Base-by-base conservation (phyloP, 2,888 invertebrate species). In the Hirtodrosophila histrioides region DNA sequence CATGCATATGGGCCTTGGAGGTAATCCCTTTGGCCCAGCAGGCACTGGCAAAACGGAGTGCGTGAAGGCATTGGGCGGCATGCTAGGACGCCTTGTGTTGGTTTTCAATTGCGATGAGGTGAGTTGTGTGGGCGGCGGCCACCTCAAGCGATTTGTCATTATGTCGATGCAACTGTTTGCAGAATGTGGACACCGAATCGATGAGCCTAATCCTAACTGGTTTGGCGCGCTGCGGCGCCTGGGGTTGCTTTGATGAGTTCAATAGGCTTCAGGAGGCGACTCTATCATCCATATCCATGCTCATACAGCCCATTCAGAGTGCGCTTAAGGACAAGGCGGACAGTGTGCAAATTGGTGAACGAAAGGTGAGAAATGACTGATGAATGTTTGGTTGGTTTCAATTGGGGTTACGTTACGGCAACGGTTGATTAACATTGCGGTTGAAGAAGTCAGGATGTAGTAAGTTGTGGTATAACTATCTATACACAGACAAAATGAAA, bases 231-330 rank as follows among this genome's bases (percentile, higher is more conserved):
- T 96, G 97, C 87, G 98, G 98, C 8, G 98, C 99, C 8, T 99
- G 99, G 99, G 99, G 97, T 10, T 99, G 99, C 91, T 99, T 99
- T 92, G 99, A 99, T 92, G 99, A 99, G 93, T 99, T 99, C 92
- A 99, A 99, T 93, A 95, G 99, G 0, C 93, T 99, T 33, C 97
- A 98, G 83, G 97, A 98, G 89, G 96, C 96, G 41, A 99, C 99
- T 0, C 93, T 99, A 44, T 99, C 99, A 0, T 96, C 98, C 0
- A 96, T 99, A 31, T 97, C 99, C 5, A 98, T 97, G 94, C 95
- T 98, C 88, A 96, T 99, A 72, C 96, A 98, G 76, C 95, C 97
- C 4, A 95, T 99, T 64, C 97, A 99, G 90, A 94, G 94, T 70
- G 95, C 97, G 3, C 93, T 98, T 50, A 94, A 95, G 86, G 94